These are phyloP conservation scores for Anseranas semipalmata DNA, from an alignment of 2,113 vertebrate species.

Conservation along the genomic window DNA sequence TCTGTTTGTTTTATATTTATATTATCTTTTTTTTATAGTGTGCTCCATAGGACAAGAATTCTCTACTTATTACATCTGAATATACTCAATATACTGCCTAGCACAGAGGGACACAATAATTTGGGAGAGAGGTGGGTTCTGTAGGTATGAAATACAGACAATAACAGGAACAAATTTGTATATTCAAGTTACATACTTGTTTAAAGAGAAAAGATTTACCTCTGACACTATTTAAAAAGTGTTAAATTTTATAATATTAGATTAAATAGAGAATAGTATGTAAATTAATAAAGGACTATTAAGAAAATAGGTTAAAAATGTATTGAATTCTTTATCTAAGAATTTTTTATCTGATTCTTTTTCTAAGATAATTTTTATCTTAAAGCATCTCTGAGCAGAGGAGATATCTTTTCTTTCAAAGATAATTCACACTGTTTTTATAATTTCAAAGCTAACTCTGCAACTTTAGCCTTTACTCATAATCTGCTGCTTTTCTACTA, in stretches of 20 bases:
- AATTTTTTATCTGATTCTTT: too few relatives aligned
- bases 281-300: neutral
- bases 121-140: fast-evolving
- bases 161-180: neutral
- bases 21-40: neutral
- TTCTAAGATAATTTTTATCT: too few relatives aligned
- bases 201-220: neutral
- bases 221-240: neutral
- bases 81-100: neutral
- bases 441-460: neutral
- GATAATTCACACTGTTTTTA: neutral
- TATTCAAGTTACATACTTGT: neutral
- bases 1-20: neutral
- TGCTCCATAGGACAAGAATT: neutral
- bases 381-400: neutral
- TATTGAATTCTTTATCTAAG: neutral
- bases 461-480: neutral
- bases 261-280: neutral
- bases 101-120: neutral
- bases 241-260: neutral
- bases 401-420: neutral
- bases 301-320: neutral
- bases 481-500: neutral
- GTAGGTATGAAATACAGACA: neutral
- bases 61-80: neutral